These are phyloP conservation scores for Enteromius thamalakanensis DNA, from an alignment of 2,797 vertebrate genomes.

Conservation along the genomic window DNA sequence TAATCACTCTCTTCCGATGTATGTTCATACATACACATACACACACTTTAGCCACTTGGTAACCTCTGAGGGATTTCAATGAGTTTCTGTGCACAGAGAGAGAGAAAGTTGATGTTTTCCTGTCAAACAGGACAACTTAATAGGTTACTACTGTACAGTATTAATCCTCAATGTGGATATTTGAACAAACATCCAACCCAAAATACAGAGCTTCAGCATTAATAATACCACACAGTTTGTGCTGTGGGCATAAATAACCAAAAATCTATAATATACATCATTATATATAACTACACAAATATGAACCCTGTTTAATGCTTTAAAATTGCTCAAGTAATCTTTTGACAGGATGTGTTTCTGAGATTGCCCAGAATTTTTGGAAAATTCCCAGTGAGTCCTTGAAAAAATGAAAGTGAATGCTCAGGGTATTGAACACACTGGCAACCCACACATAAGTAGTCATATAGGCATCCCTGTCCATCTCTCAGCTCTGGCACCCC, in stretches of 20 bases:
- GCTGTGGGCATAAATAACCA: background rate
- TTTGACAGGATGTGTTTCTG: background rate
- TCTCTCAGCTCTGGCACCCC: constrained; percentile 61
- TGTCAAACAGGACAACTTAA: background rate
- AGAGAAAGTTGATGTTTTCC: background rate
- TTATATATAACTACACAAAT: background rate
- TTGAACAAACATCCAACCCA: background rate
- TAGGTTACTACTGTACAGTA: background rate
- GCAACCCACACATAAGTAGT: constrained; percentile 30
- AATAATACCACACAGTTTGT: background rate
- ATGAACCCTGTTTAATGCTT: background rate
- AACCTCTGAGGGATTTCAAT: constrained; percentile 41
- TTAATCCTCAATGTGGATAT: background rate
- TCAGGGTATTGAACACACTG: background rate
- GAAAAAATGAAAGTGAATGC: background rate
- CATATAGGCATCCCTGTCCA: constrained; percentile 70
- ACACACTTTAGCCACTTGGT: constrained; percentile 42
- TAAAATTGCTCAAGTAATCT: background rate
- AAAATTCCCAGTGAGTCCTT: background rate
- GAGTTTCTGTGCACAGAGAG: constrained; percentile 11
- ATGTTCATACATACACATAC: constrained; percentile 10
- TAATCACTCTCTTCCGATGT: constrained; percentile 54
- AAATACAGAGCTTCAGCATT: background rate
- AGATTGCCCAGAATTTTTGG: background rate
- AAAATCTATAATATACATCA: background rate